Conservation (phyloP, 2,888 invertebrate species). For the Cephus pygmeus region DNA sequence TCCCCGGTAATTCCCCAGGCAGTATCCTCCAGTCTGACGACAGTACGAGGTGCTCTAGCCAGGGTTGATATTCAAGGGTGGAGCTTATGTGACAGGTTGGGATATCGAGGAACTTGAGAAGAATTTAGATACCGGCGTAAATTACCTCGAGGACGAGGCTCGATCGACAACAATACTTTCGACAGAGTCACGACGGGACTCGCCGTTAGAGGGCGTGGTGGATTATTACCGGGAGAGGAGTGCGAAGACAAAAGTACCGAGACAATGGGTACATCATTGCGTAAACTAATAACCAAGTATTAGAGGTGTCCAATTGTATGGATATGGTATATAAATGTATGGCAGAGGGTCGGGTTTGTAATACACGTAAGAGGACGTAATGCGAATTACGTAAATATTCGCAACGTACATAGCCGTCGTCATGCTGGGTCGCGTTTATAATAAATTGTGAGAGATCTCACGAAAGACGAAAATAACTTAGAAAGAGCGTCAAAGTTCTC, state of each 20-base stretch:
- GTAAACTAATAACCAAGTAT: slow-evolving; percentile 3
- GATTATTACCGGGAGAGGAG: background rate
- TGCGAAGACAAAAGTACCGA: slow-evolving; percentile 1
- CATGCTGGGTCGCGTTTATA: background rate
- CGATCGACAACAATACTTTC: background rate
- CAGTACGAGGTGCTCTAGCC: background rate
- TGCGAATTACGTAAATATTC: background rate
- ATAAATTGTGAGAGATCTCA: background rate
- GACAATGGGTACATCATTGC: slow-evolving; percentile 4
- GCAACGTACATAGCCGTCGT: background rate
- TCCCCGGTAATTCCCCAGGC: background rate
- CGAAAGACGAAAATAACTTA: background rate
- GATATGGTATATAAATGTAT: background rate
- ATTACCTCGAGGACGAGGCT: background rate
- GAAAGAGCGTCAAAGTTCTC: background rate
- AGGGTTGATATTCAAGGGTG: background rate
- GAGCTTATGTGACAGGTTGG: background rate
- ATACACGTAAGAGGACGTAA: background rate
- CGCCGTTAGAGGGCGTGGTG: background rate
- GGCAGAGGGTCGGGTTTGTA: background rate
- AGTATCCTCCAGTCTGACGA: background rate
- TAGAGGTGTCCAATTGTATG: background rate
- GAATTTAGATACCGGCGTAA: background rate
- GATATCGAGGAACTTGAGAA: slow-evolving; percentile 3
- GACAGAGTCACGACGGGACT: background rate